Percentiles rank a stretch among this genome's conserved stretches.
Conservation (phyloP, 2,113 vertebrate genomes). For the Microtus richardsoni region DNA sequence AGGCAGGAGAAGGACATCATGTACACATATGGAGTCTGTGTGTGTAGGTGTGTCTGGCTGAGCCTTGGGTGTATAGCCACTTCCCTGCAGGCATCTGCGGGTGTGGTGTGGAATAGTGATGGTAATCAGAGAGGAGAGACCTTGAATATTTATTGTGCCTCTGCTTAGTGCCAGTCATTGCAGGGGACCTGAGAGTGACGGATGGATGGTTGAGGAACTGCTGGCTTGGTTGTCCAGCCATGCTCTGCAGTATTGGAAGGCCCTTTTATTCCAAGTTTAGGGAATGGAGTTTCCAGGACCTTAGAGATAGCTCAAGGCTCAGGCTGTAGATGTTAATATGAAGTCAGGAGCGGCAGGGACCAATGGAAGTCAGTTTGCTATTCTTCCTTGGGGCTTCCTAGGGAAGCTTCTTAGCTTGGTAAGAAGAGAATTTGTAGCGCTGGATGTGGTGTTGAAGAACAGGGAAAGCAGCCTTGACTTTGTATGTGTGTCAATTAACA, state of each 20-base stretch:
- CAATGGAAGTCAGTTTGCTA: neutral
- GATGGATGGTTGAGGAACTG: neutral
- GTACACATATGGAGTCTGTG: accelerated
- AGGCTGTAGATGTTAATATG: neutral
- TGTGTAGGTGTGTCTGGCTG: neutral
- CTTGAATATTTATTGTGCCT: neutral
- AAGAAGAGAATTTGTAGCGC: neutral
- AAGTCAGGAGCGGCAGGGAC: neutral
- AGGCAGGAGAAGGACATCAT: neutral
- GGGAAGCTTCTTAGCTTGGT: neutral
- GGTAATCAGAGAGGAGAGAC: neutral
- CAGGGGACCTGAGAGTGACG: neutral
- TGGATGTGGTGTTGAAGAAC: neutral
- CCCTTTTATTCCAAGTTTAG: neutral
- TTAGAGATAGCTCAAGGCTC: neutral
- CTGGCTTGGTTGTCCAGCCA: neutral
- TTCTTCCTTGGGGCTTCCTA: neutral
- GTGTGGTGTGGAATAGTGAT: neutral
- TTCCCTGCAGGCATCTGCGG: neutral
- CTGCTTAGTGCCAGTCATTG: neutral
- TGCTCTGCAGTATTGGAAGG: neutral
- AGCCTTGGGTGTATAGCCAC: neutral
- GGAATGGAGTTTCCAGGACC: neutral
- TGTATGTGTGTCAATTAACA: constrained; percentile 4
- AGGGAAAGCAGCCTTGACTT: constrained; percentile 29